A percentile compares a stretch with the other conserved stretches of the same genome.
phyloP scores from a whole-genome alignment of 2,888 invertebrate genomes.

The Cordilura impudica region DNA sequence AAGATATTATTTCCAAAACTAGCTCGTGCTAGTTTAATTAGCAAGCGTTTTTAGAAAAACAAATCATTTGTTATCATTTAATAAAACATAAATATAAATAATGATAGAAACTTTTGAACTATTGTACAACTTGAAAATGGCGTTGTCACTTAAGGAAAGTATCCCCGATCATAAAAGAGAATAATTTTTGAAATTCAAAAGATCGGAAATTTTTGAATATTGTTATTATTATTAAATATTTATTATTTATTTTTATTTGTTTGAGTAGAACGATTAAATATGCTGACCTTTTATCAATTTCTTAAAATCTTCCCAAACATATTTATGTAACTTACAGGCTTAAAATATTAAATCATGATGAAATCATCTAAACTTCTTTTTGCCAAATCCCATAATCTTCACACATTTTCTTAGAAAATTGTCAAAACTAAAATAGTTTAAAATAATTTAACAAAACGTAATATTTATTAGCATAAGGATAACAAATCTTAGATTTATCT shows the following conservation, averaged over 20 bases:
- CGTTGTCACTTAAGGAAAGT: too few species aligned
- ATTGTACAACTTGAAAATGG: too few species aligned
- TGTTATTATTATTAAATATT: too few species aligned
- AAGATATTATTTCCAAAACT: not conserved
- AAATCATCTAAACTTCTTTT: too few species aligned
- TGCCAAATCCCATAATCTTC: too few species aligned
- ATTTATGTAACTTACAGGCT: not conserved
- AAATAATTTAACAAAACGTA: not conserved
- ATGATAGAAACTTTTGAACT: not conserved
- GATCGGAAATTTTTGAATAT: too few species aligned
- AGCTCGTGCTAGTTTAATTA: not conserved
- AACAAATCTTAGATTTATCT: constrained; percentile 2
- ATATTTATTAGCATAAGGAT: not conserved
- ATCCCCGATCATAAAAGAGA: too few species aligned
- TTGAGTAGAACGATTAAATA: too few species aligned
- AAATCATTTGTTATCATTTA: not conserved
- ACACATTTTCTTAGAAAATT: not conserved
- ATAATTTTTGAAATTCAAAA: too few species aligned
- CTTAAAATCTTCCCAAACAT: not conserved
- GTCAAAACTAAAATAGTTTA: not conserved
- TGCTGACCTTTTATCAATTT: not conserved
- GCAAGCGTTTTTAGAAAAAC: not conserved
- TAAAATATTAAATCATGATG: not conserved
- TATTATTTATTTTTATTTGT: too few species aligned
- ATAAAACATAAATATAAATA: not conserved